Evolutionary conservation across 2,797 vertebrate species (phyloP).

Genomic region (Bryconaethiops microstoma): DNA sequence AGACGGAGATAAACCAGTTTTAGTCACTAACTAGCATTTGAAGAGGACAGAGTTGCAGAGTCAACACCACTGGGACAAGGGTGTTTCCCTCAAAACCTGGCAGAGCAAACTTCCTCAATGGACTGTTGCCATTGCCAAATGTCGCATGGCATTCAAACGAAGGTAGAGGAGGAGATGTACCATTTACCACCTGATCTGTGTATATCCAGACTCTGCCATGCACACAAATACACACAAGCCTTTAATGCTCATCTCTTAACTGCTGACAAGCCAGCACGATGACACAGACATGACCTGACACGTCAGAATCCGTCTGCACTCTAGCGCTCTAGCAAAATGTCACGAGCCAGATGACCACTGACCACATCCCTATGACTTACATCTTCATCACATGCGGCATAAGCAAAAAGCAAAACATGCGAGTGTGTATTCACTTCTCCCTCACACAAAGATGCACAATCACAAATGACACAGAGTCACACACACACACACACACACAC

Average conservation of each 20-base stretch:
- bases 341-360: conserved; percentile 49
- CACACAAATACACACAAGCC: conserved; percentile 8
- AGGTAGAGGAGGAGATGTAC: not conserved
- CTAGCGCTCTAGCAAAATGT: conserved; percentile 50
- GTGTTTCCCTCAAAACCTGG: not conserved
- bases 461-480: not conserved
- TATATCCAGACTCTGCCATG: not conserved
- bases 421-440: not conserved
- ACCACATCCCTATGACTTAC: conserved; percentile 13
- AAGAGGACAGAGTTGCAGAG: not conserved
- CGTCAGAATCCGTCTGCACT: conserved; percentile 39
- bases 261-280: conserved; percentile 15
- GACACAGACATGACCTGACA: conserved; percentile 55
- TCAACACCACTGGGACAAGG: not conserved
- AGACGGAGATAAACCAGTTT: not conserved
- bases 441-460: conserved; percentile 19
- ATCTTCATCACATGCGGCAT: not conserved
- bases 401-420: conserved; percentile 4
- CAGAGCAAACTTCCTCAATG: not conserved
- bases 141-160: not conserved
- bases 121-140: too few species aligned
- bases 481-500: conserved; percentile 7
- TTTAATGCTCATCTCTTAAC: conserved; percentile 29
- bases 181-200: conserved; percentile 32
- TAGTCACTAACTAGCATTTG: not conserved